phyloP scores from a whole-genome alignment of 2,888 invertebrate genomes.

The Encarsia formosa region DNA sequence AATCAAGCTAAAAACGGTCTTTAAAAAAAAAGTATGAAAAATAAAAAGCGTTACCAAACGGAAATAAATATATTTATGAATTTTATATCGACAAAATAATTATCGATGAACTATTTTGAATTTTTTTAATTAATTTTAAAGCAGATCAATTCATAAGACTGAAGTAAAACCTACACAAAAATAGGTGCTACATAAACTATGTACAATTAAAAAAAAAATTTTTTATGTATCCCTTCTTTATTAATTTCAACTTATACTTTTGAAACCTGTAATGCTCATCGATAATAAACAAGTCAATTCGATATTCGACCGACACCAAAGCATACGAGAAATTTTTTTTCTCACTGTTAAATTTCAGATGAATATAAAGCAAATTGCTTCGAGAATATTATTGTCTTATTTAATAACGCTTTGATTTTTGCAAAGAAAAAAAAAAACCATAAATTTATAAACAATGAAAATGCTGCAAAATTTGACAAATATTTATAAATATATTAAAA shows the following conservation, averaged over 20 bases:
- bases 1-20: too few species aligned
- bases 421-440: constrained; percentile 17
- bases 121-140: constrained; percentile 20
- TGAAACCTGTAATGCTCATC: constrained; percentile 20
- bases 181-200: neutral
- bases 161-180: constrained; percentile 23
- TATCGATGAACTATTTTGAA: constrained; percentile 12
- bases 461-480: constrained; percentile 24
- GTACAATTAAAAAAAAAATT: neutral
- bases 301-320: constrained; percentile 36
- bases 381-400: constrained; percentile 38
- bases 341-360: constrained; percentile 16
- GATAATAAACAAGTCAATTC: constrained; percentile 27
- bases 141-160: constrained; percentile 30
- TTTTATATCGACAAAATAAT: constrained; percentile 7
- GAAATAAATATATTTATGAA: too few species aligned
- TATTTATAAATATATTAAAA: constrained; percentile 5
- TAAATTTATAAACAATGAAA: constrained; percentile 26
- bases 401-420: constrained; percentile 26
- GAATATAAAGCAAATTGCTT: constrained; percentile 32
- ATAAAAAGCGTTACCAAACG: too few species aligned
- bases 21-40: too few species aligned
- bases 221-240: constrained; percentile 9
- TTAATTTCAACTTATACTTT: constrained; percentile 18
- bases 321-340: constrained; percentile 30